phyloP scores from a whole-genome alignment of 1,140 invertebrate genomes.

The Eurosta solidaginis region DNA sequence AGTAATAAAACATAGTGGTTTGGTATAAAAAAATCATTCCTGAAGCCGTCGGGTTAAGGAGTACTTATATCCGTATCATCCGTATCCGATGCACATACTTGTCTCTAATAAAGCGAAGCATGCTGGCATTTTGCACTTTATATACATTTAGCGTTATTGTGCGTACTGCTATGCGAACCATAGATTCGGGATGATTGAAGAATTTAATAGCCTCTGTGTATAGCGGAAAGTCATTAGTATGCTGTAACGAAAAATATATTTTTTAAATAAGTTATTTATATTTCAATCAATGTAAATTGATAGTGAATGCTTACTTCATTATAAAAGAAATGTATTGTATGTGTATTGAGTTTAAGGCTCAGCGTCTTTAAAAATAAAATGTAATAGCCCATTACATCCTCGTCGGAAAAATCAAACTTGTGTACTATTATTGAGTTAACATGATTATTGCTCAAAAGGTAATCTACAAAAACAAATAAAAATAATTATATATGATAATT shows the following conservation, averaged over 20 bases:
- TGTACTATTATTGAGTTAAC: slow-evolving; percentile 99
- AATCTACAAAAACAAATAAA: slow-evolving; percentile 76
- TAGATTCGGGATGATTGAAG: slow-evolving; percentile 97
- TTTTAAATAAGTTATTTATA: background rate
- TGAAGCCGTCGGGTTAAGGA: no score
- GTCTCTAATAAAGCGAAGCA: slow-evolving; percentile 94
- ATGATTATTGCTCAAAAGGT: slow-evolving; percentile 98
- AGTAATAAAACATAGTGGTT: no score
- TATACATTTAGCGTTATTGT: slow-evolving; percentile 98
- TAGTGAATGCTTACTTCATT: slow-evolving; percentile 71
- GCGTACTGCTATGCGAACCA: slow-evolving; percentile 98
- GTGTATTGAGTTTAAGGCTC: slow-evolving; percentile 96
- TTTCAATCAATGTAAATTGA: background rate
- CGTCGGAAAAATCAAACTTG: slow-evolving; percentile 99
- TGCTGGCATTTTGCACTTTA: slow-evolving; percentile 90
- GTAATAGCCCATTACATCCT: slow-evolving; percentile 99
- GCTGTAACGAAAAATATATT: slow-evolving; percentile 67
- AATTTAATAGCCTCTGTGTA: slow-evolving; percentile 99
- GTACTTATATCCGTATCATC: no score
- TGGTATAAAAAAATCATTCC: no score
- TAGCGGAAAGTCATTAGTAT: slow-evolving; percentile 98
- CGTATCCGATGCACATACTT: slow-evolving; percentile 60
- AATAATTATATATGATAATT: slow-evolving; percentile 23
- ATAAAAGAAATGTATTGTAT: slow-evolving; percentile 99
- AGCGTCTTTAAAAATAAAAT: slow-evolving; percentile 98